These are phyloP conservation scores for Semnornis frantzii DNA, from an alignment of 2,113 vertebrate genomes.

Conservation along the genomic window DNA sequence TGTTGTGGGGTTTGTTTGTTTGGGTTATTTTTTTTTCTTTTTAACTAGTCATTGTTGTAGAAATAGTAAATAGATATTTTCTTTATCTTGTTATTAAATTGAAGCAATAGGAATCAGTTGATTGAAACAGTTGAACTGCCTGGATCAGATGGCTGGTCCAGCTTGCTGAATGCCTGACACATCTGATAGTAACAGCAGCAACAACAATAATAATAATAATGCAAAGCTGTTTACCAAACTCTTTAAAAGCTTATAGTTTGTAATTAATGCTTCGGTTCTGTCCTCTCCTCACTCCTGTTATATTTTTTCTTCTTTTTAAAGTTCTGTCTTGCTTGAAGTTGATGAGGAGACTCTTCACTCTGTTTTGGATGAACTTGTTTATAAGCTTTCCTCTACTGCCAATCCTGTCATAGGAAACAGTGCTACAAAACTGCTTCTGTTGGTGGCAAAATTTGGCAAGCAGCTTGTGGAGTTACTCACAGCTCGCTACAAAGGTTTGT, in stretches of 20 bases:
- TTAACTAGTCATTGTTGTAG: background rate
- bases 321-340: slow-evolving; percentile 78
- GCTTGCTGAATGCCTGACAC: background rate
- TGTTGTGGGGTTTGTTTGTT: background rate
- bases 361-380: slow-evolving; percentile 88
- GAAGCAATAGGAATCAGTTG: background rate
- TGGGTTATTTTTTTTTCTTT: background rate
- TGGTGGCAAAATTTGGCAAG: slow-evolving; percentile 77
- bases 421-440: slow-evolving; percentile 82
- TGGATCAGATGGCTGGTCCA: background rate
- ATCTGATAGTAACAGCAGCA: background rate
- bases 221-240: background rate
- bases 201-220: background rate
- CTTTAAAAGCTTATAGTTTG: background rate
- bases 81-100: background rate
- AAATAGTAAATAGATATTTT: background rate
- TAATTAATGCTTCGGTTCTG: background rate
- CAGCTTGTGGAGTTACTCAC: slow-evolving; percentile 74
- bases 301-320: slow-evolving; percentile 52
- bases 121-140: background rate
- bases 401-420: slow-evolving; percentile 82
- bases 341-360: slow-evolving; percentile 72
- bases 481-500: slow-evolving; percentile 86
- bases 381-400: slow-evolving; percentile 85
- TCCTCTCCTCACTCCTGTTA: accelerated